Conservation (phyloP, 1,140 invertebrate species). For the Bombus pyrosoma region DNA sequence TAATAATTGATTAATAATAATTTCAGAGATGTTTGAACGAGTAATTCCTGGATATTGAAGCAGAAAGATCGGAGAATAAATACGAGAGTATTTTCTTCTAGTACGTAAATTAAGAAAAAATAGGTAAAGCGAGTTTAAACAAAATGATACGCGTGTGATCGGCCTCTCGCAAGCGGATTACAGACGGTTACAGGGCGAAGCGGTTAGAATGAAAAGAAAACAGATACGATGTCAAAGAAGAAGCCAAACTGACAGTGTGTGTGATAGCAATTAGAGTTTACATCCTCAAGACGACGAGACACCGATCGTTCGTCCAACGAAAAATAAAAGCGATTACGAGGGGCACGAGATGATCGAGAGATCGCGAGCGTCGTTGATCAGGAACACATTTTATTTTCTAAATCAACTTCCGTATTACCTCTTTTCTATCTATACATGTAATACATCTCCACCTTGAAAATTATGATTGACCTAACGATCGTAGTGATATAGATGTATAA, state of each 20-base stretch:
- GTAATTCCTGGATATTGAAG: not conserved
- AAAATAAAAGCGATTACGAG: not conserved
- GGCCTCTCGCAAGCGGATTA: slow-evolving; percentile 48
- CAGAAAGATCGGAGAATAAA: not conserved
- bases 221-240: slow-evolving; percentile 57
- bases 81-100: not conserved
- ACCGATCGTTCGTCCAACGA: slow-evolving; percentile 28
- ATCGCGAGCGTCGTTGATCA: not conserved
- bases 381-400: not conserved
- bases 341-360: not conserved
- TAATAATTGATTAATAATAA: no score
- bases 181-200: slow-evolving; percentile 61
- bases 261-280: slow-evolving; percentile 32
- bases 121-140: slow-evolving; percentile 32
- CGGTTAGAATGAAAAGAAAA: slow-evolving; percentile 56
- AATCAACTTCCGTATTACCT: not conserved
- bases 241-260: slow-evolving; percentile 53
- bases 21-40: not conserved
- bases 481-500: not conserved
- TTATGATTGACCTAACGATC: not conserved
- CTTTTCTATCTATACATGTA: not conserved
- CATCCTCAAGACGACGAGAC: slow-evolving; percentile 64
- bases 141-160: slow-evolving; percentile 47
- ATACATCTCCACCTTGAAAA: not conserved
- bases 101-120: not conserved